Conservation (phyloP, 2,888 invertebrate species). For the Muscina levida region DNA sequence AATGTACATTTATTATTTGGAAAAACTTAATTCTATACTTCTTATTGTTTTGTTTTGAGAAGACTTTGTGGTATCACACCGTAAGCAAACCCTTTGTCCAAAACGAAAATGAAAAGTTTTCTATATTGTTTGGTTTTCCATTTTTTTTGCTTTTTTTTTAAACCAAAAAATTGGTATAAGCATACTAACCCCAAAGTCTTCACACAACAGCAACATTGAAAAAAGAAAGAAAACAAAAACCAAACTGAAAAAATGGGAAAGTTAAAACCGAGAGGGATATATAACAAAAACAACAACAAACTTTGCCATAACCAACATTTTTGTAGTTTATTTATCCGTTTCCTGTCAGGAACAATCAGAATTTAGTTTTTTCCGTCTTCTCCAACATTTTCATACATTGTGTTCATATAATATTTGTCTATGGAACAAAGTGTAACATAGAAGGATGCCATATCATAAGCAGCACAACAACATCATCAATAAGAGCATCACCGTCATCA, state of each 20-base stretch:
- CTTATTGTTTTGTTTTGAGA: slow-evolving; percentile 17
- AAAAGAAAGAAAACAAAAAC: not conserved
- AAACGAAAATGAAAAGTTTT: slow-evolving; percentile 29
- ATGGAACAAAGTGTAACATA: slow-evolving; percentile 28
- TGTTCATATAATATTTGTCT: slow-evolving; percentile 18
- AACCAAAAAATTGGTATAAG: slow-evolving; percentile 39
- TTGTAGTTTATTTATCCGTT: slow-evolving; percentile 67
- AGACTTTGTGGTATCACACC: slow-evolving; percentile 38
- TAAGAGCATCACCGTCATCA: slow-evolving; percentile 27
- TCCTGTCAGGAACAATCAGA: slow-evolving; percentile 69
- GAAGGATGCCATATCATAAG: slow-evolving; percentile 24
- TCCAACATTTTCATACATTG: slow-evolving; percentile 2
- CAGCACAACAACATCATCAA: not conserved
- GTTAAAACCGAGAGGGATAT: slow-evolving; percentile 29
- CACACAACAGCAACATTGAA: slow-evolving; percentile 22
- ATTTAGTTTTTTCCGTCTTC: slow-evolving; percentile 50
- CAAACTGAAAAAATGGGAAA: slow-evolving; percentile 20
- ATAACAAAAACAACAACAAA: slow-evolving; percentile 56
- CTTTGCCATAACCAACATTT: slow-evolving; percentile 64
- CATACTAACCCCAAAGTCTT: slow-evolving; percentile 37
- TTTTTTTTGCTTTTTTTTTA: slow-evolving; percentile 18
- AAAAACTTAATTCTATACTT: slow-evolving; percentile 1
- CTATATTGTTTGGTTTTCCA: slow-evolving; percentile 9
- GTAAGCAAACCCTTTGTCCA: slow-evolving; percentile 51
- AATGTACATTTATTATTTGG: too few relatives aligned